Base-by-base conservation (phyloP, 2,113 vertebrate genomes). In the Xenotilapia longispinis region DNA sequence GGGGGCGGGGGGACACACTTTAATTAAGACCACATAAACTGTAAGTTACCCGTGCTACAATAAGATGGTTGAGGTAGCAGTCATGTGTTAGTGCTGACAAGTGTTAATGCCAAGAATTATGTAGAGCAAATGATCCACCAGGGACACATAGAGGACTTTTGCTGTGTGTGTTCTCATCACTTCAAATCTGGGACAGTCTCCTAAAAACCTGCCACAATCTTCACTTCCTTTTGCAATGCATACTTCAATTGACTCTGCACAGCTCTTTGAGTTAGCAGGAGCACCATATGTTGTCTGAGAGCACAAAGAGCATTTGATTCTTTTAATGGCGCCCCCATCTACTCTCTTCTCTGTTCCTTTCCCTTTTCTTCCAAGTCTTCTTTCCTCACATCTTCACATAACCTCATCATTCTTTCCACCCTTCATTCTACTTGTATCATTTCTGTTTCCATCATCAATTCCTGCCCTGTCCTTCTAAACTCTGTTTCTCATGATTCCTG, bases 231-330 rank as follows among this genome's bases (percentile, higher is more conserved):
- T 84, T 65, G 54, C 80, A 19, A 2, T 5, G 15, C 47, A 19
- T 2, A 87, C 92, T 88, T 92, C 91, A 90, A 47, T 70, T 40
- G 87, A 65, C 68, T 81, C 28, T 5, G 55, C 80, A 12, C 55
- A 51, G 2, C 81, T 87, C 91, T 94, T 93, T 94, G 91, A 94
- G 90, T 94, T 93, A 92, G 89, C 65, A 54, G 87, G 26, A 82
- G 91, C 63, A 40, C 93, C 93, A 92, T 94, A 92, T 93, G 92
- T 84, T 93, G 88, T 81, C 65, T 82, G 82, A 68, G 75, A 91
- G 80, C 88, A 93, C 90, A 92, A 92, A 93, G 89, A 89, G 73
- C 80, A 84, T 91, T 81, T 85, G 80, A 87, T 87, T 83, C 40
- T 86, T 90, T 90, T 91, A 87, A 90, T 83, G 84, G 53, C 33